Evolutionary conservation across 2,797 vertebrate species (phyloP).

Genomic region (Potorous gilbertii): DNA sequence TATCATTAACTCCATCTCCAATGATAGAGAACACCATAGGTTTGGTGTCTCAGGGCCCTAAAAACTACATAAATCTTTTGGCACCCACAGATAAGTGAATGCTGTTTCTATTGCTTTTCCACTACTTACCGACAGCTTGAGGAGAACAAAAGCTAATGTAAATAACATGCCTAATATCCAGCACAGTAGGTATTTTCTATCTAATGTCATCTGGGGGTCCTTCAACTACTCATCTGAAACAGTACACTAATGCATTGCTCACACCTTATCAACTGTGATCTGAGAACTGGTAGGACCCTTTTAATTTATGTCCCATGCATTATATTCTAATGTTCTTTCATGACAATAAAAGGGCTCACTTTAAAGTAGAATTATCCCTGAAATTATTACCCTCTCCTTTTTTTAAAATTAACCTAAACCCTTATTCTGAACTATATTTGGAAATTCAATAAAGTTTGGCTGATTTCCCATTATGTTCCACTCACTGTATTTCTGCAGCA

Average conservation of each 20-base stretch:
- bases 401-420: neutral
- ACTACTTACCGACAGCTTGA: neutral
- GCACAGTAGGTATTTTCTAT: constrained; percentile 37
- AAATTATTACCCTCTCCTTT: neutral
- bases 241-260: neutral
- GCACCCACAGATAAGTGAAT: constrained; percentile 32
- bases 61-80: constrained; percentile 43
- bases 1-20: constrained; percentile 33
- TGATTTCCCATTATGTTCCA: neutral
- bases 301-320: neutral
- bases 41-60: constrained; percentile 12
- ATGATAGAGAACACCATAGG: constrained; percentile 40
- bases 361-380: neutral
- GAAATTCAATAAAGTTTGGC: constrained; percentile 13
- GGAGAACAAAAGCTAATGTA: constrained; percentile 26
- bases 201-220: neutral
- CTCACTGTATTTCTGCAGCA: neutral
- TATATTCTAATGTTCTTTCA: constrained; percentile 28
- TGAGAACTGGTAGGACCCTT: neutral
- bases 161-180: constrained; percentile 1
- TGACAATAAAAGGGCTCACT: neutral
- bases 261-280: neutral
- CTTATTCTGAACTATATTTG: neutral
- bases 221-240: constrained; percentile 10
- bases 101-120: neutral